A percentile compares a stretch with the other conserved stretches of the same genome.
phyloP scores from a whole-genome alignment of 2,797 vertebrate genomes.

The Jordanella pulchra region DNA sequence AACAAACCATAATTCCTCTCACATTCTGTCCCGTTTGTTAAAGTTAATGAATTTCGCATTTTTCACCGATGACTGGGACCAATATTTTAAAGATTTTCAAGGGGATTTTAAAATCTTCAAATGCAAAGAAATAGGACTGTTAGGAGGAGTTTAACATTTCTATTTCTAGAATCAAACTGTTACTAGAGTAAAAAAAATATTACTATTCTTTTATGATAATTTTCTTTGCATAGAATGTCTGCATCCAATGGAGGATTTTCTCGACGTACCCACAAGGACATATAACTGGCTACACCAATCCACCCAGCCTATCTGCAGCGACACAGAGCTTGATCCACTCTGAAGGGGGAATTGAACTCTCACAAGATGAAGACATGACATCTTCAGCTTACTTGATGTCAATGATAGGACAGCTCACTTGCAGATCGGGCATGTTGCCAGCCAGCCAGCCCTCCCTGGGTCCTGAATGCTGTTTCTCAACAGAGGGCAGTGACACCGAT shows the following conservation, averaged over 20 bases:
- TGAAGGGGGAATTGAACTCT: constrained; percentile 76
- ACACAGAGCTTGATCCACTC: constrained; percentile 70
- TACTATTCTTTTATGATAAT: constrained; percentile 34
- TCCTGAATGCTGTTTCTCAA: constrained; percentile 64
- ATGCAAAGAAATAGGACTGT: background rate
- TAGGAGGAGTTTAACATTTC: background rate
- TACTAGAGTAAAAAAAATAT: constrained; percentile 5
- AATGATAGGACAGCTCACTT: constrained; percentile 80
- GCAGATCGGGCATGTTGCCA: constrained; percentile 77
- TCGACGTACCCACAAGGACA: constrained; percentile 50
- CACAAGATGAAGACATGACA: constrained; percentile 80
- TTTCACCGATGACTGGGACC: background rate
- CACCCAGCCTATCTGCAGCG: constrained; percentile 60
- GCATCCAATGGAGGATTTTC: constrained; percentile 49
- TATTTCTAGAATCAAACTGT: background rate
- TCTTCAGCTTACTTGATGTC: constrained; percentile 75
- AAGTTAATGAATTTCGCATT: background rate
- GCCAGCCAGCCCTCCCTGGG: constrained; percentile 73
- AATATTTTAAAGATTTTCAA: no score
- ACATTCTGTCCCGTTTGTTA: background rate
- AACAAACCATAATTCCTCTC: background rate
- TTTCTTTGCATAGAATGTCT: constrained; percentile 33
- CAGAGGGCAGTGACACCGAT: constrained; percentile 69
- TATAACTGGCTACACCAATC: constrained; percentile 61
- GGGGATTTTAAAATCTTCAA: background rate